phyloP scores from a whole-genome alignment of 2,113 vertebrate species.

The Addax nasomaculatus region DNA sequence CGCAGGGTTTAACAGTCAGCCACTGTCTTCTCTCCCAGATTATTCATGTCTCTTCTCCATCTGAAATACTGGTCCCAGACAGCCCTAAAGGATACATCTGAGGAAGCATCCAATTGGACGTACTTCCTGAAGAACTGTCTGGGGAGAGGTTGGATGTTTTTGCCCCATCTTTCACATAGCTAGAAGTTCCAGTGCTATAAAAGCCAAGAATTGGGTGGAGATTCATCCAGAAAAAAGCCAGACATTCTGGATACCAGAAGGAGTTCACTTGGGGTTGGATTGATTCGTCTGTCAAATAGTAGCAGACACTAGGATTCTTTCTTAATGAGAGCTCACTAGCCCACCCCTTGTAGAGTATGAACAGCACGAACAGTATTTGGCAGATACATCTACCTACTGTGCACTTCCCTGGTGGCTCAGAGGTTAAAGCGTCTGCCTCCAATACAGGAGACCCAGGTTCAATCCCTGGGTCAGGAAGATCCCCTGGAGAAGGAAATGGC shows the following conservation, averaged over 20 bases:
- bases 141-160: neutral
- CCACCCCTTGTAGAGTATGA: neutral
- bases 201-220: constrained; percentile 22
- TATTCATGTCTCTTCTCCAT: neutral
- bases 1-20: neutral
- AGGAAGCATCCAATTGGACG: neutral
- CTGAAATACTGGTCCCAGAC: neutral
- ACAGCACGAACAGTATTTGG: constrained; percentile 13
- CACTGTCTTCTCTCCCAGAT: neutral
- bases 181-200: neutral
- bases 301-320: constrained; percentile 2
- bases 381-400: neutral
- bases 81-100: neutral
- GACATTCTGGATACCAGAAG: constrained; percentile 39
- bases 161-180: neutral
- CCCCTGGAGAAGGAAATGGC: too few species aligned
- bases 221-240: neutral
- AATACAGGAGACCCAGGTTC: too few species aligned
- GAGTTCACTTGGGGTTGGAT: neutral
- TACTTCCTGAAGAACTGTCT: neutral
- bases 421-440: too few species aligned
- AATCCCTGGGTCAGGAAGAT: too few species aligned
- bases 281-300: neutral
- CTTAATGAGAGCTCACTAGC: neutral
- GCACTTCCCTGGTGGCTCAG: too few species aligned